These are phyloP conservation scores for Hippocampus comes DNA, from an alignment of 2,113 vertebrate species.

Conservation along the genomic window DNA sequence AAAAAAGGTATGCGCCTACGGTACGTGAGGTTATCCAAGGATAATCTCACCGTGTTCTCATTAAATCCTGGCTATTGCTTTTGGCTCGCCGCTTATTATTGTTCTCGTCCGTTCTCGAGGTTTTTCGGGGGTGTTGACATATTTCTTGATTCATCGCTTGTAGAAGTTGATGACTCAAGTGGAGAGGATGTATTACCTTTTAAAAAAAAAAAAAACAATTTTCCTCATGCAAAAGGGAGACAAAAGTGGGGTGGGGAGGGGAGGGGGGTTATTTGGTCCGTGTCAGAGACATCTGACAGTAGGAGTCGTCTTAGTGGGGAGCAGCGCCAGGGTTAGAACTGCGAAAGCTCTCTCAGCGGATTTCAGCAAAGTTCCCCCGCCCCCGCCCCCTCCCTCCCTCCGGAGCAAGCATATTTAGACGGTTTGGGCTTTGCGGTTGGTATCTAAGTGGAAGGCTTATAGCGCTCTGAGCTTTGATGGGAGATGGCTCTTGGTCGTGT, in stretches of 20 bases:
- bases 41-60: conserved; percentile 22
- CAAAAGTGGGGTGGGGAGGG: conserved; percentile 8
- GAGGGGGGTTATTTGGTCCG: conserved; percentile 19
- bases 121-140: conserved; percentile 27
- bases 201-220: conserved; percentile 18
- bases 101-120: conserved; percentile 37
- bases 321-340: conserved; percentile 44
- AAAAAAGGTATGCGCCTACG: background rate
- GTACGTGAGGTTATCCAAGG: conserved; percentile 6
- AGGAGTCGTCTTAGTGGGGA: conserved; percentile 32
- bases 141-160: conserved; percentile 1
- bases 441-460: conserved; percentile 55
- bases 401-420: conserved; percentile 46
- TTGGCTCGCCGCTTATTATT: conserved; percentile 46
- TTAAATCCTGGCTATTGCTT: conserved; percentile 38
- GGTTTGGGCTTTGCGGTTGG: conserved; percentile 57
- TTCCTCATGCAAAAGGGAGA: conserved; percentile 31
- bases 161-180: conserved; percentile 40
- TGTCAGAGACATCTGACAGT: conserved; percentile 4
- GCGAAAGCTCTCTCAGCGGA: conserved; percentile 42
- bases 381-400: conserved; percentile 5
- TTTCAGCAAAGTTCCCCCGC: conserved; percentile 39
- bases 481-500: background rate
- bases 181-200: conserved; percentile 27
- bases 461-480: conserved; percentile 39